Conservation (phyloP, 2,888 invertebrate species). For the Melinaea marsaeus region DNA sequence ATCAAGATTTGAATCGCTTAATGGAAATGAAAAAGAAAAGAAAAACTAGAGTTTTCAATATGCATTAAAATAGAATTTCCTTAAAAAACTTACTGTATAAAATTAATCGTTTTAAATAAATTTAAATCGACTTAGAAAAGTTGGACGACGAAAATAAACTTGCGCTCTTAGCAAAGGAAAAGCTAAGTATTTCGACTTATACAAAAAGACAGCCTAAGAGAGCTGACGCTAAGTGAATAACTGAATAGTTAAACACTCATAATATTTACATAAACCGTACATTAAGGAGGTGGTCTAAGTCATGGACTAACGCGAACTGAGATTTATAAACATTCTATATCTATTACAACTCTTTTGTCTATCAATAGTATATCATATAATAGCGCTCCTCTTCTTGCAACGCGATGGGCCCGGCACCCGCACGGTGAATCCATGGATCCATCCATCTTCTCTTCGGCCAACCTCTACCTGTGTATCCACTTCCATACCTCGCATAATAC, state of each 20-base stretch:
- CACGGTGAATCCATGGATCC: no score
- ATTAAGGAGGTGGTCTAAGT: slow-evolving; percentile 58
- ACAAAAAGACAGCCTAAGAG: slow-evolving; percentile 64
- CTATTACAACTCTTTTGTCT: background rate
- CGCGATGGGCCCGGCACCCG: no score
- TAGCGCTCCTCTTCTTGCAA: background rate
- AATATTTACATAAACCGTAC: slow-evolving; percentile 74
- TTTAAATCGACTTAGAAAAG: slow-evolving; percentile 39
- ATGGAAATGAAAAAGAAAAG: background rate
- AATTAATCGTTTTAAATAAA: slow-evolving; percentile 56
- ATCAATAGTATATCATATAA: no score
- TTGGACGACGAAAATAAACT: slow-evolving; percentile 38
- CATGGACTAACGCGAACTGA: slow-evolving; percentile 39
- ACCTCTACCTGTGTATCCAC: no score
- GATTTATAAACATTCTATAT: slow-evolving; percentile 7
- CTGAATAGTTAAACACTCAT: slow-evolving; percentile 76
- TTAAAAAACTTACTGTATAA: slow-evolving; percentile 26
- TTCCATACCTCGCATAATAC: no score
- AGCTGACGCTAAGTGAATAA: slow-evolving; percentile 73
- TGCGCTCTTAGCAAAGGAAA: slow-evolving; percentile 40
- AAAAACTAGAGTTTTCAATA: background rate
- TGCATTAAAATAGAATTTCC: background rate
- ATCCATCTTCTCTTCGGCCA: no score
- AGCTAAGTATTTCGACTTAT: slow-evolving; percentile 52
- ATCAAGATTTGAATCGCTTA: background rate